A percentile compares a stretch with the other conserved stretches of the same genome.
Conservation (phyloP, 2,797 vertebrate genomes). For the Rachycentron canadum region DNA sequence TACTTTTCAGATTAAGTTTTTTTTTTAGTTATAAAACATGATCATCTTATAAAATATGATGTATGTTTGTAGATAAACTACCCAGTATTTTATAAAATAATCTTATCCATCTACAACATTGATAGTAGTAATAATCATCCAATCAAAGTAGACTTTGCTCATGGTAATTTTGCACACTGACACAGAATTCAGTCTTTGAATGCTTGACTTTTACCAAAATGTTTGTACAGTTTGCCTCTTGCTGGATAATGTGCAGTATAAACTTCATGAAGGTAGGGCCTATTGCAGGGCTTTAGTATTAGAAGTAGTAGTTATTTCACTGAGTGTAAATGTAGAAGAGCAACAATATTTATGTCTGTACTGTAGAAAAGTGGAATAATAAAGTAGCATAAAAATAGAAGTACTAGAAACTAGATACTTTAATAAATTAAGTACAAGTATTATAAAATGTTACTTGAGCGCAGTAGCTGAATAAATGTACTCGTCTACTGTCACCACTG, state of each 20-base stretch:
- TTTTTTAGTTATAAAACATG: too few relatives aligned
- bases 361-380: not conserved
- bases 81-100: too few relatives aligned
- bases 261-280: not conserved
- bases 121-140: too few relatives aligned
- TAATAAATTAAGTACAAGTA: not conserved
- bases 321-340: not conserved
- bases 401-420: too few relatives aligned
- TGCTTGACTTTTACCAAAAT: too few relatives aligned
- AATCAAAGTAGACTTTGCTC: too few relatives aligned
- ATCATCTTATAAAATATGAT: too few relatives aligned
- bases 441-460: not conserved
- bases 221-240: too few relatives aligned
- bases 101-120: too few relatives aligned
- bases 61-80: too few relatives aligned
- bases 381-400: not conserved
- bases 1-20: not conserved
- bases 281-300: not conserved
- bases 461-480: not conserved
- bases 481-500: not conserved
- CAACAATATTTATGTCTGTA: not conserved
- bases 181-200: not conserved
- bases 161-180: not conserved
- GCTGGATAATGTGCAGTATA: not conserved
- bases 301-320: too few relatives aligned